Conservation (phyloP, 1,140 invertebrate species). For the Drosophila sechellia region DNA sequence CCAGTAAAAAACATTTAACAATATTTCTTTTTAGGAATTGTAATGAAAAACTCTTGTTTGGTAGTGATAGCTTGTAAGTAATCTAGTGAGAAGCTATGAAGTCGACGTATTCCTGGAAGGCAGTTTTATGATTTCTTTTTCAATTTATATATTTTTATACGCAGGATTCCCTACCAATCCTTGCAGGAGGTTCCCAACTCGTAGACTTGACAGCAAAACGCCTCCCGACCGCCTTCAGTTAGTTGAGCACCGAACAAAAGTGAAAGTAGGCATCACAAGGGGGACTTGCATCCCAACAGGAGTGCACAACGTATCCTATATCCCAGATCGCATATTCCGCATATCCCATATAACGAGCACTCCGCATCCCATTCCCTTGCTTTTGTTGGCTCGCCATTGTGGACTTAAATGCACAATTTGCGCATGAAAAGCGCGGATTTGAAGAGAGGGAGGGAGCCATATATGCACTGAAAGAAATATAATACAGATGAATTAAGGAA, state of each 20-base stretch:
- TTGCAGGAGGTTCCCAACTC: slow-evolving; percentile 2
- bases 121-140: too few species aligned
- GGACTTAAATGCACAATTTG: slow-evolving; percentile 82
- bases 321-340: slow-evolving; percentile 22
- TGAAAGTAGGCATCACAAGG: slow-evolving; percentile 56
- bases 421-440: slow-evolving; percentile 67
- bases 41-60: neutral
- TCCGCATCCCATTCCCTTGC: slow-evolving; percentile 47
- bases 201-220: slow-evolving; percentile 54
- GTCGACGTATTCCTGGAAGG: too few species aligned
- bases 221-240: slow-evolving; percentile 32
- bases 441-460: neutral
- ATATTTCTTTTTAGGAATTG: neutral
- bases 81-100: too few species aligned
- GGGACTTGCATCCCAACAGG: slow-evolving; percentile 29
- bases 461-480: slow-evolving; percentile 9
- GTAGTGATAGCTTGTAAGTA: too few species aligned
- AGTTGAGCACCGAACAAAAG: slow-evolving; percentile 51
- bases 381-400: slow-evolving; percentile 63
- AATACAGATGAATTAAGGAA: neutral
- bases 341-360: slow-evolving; percentile 33
- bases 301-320: slow-evolving; percentile 28
- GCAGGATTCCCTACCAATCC: neutral
- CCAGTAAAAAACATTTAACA: neutral
- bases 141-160: too few species aligned